Percentiles rank a stretch among this genome's conserved stretches.
Conservation (phyloP, 2,797 vertebrate species). For the Odontamblyopus rebecca region DNA sequence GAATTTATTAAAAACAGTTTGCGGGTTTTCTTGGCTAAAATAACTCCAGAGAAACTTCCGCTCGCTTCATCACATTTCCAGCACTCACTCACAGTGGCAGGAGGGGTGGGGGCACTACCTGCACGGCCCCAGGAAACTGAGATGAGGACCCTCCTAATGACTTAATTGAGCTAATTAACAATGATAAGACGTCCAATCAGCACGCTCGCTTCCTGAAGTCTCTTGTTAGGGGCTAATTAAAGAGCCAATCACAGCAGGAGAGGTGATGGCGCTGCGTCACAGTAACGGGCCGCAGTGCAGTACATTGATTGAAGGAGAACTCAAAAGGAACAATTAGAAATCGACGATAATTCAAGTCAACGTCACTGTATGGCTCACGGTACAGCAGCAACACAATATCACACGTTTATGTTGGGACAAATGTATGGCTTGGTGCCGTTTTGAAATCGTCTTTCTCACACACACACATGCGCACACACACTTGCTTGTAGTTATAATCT, state of each 20-base stretch:
- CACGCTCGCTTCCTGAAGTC: slow-evolving; percentile 75
- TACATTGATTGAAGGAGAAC: slow-evolving; percentile 18
- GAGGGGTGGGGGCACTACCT: slow-evolving; percentile 55
- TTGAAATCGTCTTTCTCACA: background rate
- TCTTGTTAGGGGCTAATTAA: slow-evolving; percentile 81
- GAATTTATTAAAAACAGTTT: slow-evolving; percentile 27
- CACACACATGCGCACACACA: too few relatives aligned
- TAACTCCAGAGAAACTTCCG: slow-evolving; percentile 17
- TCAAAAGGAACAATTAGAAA: background rate
- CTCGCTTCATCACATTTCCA: background rate
- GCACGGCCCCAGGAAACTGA: slow-evolving; percentile 66
- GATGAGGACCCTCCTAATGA: slow-evolving; percentile 75
- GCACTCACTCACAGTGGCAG: slow-evolving; percentile 7
- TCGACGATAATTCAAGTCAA: background rate
- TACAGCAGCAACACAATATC: background rate
- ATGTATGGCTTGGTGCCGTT: too few relatives aligned
- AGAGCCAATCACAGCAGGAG: slow-evolving; percentile 74
- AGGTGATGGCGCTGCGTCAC: slow-evolving; percentile 40
- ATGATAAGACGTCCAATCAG: slow-evolving; percentile 81
- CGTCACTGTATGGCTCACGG: background rate
- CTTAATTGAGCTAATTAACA: slow-evolving; percentile 82
- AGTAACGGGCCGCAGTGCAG: slow-evolving; percentile 26
- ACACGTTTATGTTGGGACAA: background rate
- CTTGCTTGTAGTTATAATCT: too few relatives aligned
- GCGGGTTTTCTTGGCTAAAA: slow-evolving; percentile 21